phyloP scores from a whole-genome alignment of 2,888 invertebrate genomes.

The Stegophylla sp. region DNA sequence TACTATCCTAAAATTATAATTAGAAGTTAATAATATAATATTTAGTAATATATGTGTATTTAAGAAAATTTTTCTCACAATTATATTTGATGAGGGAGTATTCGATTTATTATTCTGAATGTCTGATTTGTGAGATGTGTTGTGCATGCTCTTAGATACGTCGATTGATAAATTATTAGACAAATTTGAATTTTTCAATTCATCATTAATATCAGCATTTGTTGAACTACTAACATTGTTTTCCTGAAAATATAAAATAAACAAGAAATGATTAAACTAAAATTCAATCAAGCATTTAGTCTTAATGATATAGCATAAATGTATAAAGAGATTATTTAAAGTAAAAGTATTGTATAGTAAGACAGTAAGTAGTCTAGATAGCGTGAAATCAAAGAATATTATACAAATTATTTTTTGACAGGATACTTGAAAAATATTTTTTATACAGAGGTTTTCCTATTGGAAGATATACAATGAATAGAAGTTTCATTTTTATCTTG shows the following conservation, averaged over 20 bases:
- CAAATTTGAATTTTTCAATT: neutral
- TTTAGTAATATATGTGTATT: no score
- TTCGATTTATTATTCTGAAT: conserved; percentile 14
- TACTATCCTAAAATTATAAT: conserved; percentile 37
- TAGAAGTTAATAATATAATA: neutral
- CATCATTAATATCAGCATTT: neutral
- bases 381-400: no score
- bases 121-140: neutral
- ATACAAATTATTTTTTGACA: no score
- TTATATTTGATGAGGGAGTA: neutral
- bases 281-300: no score
- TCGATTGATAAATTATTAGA: neutral
- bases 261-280: neutral
- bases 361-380: no score
- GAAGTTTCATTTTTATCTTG: no score
- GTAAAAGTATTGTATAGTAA: no score
- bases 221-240: conserved; percentile 11
- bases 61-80: neutral
- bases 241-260: conserved; percentile 15
- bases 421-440: no score
- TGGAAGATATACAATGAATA: no score
- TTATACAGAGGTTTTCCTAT: no score
- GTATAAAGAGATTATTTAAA: no score
- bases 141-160: neutral
- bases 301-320: no score